Conservation (phyloP, 2,888 invertebrate species). For the Panorpa germanica region DNA sequence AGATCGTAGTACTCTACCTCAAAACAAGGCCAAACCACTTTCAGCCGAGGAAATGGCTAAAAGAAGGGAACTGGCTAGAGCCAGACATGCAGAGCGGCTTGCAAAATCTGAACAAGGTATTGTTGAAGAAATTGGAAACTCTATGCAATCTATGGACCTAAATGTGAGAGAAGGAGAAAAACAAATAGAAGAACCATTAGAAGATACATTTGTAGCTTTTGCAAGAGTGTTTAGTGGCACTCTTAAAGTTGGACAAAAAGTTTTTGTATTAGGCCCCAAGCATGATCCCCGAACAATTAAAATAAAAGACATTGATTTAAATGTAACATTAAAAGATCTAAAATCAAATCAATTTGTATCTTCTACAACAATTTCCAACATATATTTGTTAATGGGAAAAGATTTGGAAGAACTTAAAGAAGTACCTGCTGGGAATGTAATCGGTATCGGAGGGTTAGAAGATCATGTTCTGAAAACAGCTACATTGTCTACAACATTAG, state of each 20-base stretch:
- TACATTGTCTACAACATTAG: constrained; percentile 62
- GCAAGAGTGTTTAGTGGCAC: constrained; percentile 85
- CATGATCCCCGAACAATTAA: constrained; percentile 56
- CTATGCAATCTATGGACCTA: neutral
- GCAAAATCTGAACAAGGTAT: constrained; percentile 4
- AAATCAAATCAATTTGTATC: constrained; percentile 27
- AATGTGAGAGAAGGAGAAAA: constrained; percentile 14
- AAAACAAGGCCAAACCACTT: constrained; percentile 60
- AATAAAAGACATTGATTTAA: constrained; percentile 24
- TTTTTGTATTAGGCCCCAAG: constrained; percentile 75
- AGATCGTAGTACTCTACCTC: constrained; percentile 52
- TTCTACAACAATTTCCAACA: constrained; percentile 34
- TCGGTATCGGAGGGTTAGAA: constrained; percentile 71
- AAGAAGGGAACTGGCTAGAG: constrained; percentile 45
- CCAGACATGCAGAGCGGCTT: constrained; percentile 36
- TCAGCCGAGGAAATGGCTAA: constrained; percentile 52
- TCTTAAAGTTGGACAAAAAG: constrained; percentile 49
- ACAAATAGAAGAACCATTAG: constrained; percentile 12
- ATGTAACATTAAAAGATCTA: constrained; percentile 36
- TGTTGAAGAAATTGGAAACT: constrained; percentile 1
- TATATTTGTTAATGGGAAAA: constrained; percentile 86
- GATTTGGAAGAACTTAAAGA: constrained; percentile 64
- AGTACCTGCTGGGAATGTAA: constrained; percentile 77
- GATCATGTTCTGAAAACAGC: constrained; percentile 75
- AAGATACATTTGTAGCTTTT: constrained; percentile 69